phyloP scores from a whole-genome alignment of 2,797 vertebrate genomes.

The Molossus molossus region DNA sequence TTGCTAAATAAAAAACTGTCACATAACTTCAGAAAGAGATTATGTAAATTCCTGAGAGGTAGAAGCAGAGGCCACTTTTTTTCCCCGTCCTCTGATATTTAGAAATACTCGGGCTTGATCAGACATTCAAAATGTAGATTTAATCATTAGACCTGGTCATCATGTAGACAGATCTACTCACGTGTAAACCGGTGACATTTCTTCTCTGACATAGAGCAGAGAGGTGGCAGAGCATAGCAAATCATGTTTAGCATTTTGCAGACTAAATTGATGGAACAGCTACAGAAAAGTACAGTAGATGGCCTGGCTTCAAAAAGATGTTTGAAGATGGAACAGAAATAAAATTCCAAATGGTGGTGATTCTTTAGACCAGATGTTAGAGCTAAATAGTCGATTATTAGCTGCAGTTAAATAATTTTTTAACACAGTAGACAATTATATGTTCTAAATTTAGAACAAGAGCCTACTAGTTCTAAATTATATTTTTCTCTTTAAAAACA shows the following conservation, averaged over 20 bases:
- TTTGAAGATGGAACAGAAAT: conserved; percentile 69
- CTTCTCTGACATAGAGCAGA: background rate
- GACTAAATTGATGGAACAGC: conserved; percentile 52
- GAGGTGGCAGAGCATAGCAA: background rate
- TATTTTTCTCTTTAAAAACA: conserved; percentile 59
- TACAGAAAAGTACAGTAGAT: conserved; percentile 22
- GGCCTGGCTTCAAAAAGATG: conserved; percentile 38
- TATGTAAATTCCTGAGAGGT: background rate
- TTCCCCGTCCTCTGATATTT: background rate
- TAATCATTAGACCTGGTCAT: background rate
- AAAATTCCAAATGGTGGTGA: conserved; percentile 61
- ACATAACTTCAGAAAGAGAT: background rate
- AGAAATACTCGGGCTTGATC: conserved; percentile 17
- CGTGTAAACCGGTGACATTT: conserved; percentile 23
- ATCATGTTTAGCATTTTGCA: conserved; percentile 53
- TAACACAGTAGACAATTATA: conserved; percentile 68
- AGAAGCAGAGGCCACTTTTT: background rate
- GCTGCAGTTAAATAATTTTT: conserved; percentile 78
- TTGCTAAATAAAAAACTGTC: conserved; percentile 9
- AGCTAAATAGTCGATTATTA: conserved; percentile 70
- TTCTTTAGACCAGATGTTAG: conserved; percentile 68
- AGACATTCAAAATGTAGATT: conserved; percentile 28
- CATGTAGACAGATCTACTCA: background rate
- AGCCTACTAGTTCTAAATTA: conserved; percentile 58
- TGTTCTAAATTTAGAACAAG: conserved; percentile 74